phyloP scores from a whole-genome alignment of 1,140 invertebrate species.

The Heterodera schachtii region DNA sequence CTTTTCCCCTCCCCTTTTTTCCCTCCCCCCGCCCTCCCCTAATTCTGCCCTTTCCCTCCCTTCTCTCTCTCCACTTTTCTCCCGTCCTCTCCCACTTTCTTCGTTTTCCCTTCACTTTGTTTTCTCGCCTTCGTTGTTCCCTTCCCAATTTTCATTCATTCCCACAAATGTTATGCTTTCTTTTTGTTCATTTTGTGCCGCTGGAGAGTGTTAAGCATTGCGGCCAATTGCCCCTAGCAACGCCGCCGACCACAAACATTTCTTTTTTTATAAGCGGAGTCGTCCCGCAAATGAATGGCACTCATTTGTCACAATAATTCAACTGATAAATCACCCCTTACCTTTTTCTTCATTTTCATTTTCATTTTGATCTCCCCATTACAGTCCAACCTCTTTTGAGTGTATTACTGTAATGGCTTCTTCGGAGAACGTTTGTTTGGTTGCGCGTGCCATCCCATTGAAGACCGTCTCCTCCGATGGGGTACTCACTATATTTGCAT shows the following conservation, averaged over 20 bases:
- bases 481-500: background rate
- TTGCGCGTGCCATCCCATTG: constrained; percentile 30
- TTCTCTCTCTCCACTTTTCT: background rate
- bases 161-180: background rate
- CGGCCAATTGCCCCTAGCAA: background rate
- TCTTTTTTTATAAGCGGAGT: background rate
- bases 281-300: background rate
- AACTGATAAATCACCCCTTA: no score
- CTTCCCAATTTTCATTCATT: no score
- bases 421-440: constrained; percentile 17
- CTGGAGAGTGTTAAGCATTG: background rate
- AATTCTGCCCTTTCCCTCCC: background rate
- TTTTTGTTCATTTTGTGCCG: background rate
- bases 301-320: background rate
- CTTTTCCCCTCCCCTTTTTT: background rate
- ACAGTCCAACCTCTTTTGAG: no score
- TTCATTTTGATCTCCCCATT: no score
- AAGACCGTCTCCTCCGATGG: background rate
- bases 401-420: background rate
- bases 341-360: no score
- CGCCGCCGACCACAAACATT: background rate
- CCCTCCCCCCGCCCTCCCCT: background rate
- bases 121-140: no score
- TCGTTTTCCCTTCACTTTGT: no score
- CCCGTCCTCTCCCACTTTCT: background rate